Evolutionary conservation across 2,888 invertebrate genomes (phyloP).

Genomic region (Drosophila mercatorum): DNA sequence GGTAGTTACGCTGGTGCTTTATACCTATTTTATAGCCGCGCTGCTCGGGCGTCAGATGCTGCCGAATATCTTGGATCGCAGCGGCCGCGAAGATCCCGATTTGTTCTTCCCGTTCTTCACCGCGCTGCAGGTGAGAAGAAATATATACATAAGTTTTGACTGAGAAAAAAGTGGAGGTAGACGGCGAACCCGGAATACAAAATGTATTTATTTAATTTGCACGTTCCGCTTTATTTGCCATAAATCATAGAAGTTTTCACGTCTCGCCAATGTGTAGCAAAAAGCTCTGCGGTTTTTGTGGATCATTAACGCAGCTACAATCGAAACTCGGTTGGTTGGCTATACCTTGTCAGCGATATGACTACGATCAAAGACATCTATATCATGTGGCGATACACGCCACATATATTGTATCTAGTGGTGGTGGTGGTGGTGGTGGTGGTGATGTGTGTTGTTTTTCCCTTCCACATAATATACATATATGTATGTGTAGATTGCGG

Average conservation of each 20-base stretch:
- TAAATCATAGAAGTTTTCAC: constrained; percentile 62
- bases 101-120: constrained; percentile 96
- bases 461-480: not conserved
- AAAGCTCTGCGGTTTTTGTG: constrained; percentile 59
- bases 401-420: not conserved
- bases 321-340: constrained; percentile 37
- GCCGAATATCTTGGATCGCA: constrained; percentile 86
- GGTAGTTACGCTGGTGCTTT: constrained; percentile 96
- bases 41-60: constrained; percentile 95
- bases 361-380: constrained; percentile 41
- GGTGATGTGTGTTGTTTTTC: constrained; percentile 9
- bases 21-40: constrained; percentile 95
- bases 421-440: too few species aligned
- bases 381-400: constrained; percentile 14
- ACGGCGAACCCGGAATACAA: constrained; percentile 15
- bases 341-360: constrained; percentile 54
- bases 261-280: constrained; percentile 45
- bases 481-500: constrained; percentile 15
- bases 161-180: too few species aligned
- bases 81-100: constrained; percentile 88
- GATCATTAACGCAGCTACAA: constrained; percentile 63
- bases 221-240: constrained; percentile 60
- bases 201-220: constrained; percentile 51
- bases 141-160: not conserved
- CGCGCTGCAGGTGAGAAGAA: constrained; percentile 89